Conservation (phyloP, 2,113 vertebrate genomes). For the Syngnathus typhle region DNA sequence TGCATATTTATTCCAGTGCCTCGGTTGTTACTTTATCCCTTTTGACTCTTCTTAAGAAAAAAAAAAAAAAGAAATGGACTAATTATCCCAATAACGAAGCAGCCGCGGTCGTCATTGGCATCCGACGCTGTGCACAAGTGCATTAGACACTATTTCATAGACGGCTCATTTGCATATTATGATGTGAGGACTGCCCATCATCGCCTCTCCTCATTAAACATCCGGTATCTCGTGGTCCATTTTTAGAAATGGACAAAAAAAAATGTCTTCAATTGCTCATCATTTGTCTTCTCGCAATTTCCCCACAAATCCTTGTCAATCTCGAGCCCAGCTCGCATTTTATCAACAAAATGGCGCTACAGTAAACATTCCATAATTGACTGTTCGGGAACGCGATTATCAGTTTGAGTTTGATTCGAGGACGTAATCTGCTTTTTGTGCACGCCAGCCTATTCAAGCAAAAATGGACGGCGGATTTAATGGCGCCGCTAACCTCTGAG, state of each 20-base stretch:
- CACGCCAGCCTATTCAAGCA: conserved; percentile 60
- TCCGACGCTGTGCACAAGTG: conserved; percentile 43
- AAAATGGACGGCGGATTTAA: conserved; percentile 63
- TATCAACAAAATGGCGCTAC: conserved; percentile 67
- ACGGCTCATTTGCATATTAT: conserved; percentile 68
- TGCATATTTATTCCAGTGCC: neutral
- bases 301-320: conserved; percentile 74
- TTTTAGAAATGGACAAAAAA: conserved; percentile 34
- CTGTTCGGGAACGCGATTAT: conserved; percentile 72
- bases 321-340: conserved; percentile 55
- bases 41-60: conserved; percentile 25
- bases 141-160: conserved; percentile 61
- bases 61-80: conserved; percentile 35
- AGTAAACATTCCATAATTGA: conserved; percentile 77
- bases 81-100: conserved; percentile 59
- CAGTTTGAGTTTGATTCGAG: conserved; percentile 68
- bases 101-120: conserved; percentile 36
- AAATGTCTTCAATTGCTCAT: conserved; percentile 51
- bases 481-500: conserved; percentile 69
- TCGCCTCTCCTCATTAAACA: conserved; percentile 62
- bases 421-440: conserved; percentile 73
- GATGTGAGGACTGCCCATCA: conserved; percentile 65
- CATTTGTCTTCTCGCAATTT: conserved; percentile 66
- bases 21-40: conserved; percentile 19
- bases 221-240: conserved; percentile 46